Conservation (phyloP, 2,113 vertebrate species). For the Prietella phreatophila region DNA sequence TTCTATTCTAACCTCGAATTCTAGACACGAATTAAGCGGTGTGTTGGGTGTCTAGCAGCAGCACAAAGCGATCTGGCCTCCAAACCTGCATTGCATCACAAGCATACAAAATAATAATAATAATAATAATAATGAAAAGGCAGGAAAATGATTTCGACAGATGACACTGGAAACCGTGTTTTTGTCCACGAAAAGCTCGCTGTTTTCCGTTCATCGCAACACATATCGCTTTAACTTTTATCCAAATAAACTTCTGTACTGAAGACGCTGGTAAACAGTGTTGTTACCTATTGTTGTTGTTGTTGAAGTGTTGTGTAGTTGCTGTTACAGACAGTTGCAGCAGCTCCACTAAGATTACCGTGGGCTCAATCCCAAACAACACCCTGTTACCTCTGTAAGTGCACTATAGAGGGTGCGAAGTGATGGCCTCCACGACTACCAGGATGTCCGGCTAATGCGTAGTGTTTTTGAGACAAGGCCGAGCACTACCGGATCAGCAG, state of each 20-base stretch:
- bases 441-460: not conserved
- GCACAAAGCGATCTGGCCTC: conserved; percentile 69
- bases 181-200: conserved; percentile 49
- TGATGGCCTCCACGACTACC: not conserved
- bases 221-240: not conserved
- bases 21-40: not conserved
- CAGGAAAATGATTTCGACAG: conserved; percentile 70
- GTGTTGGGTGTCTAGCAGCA: conserved; percentile 11
- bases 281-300: conserved; percentile 71
- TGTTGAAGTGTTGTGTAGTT: conserved; percentile 75
- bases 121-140: conserved; percentile 63
- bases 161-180: conserved; percentile 59
- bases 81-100: conserved; percentile 62
- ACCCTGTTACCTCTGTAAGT: not conserved
- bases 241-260: conserved; percentile 21
- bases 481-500: not conserved
- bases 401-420: not conserved
- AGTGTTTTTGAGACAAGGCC: not conserved
- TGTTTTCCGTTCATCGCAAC: not conserved
- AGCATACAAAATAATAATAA: conserved; percentile 68
- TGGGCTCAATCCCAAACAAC: not conserved
- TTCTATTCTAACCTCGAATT: too few species aligned
- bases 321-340: conserved; percentile 74
- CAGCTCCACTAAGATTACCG: conserved; percentile 65
- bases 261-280: conserved; percentile 56